These are phyloP conservation scores for Stercorarius parasiticus DNA, from an alignment of 2,113 vertebrate genomes.

Conservation along the genomic window DNA sequence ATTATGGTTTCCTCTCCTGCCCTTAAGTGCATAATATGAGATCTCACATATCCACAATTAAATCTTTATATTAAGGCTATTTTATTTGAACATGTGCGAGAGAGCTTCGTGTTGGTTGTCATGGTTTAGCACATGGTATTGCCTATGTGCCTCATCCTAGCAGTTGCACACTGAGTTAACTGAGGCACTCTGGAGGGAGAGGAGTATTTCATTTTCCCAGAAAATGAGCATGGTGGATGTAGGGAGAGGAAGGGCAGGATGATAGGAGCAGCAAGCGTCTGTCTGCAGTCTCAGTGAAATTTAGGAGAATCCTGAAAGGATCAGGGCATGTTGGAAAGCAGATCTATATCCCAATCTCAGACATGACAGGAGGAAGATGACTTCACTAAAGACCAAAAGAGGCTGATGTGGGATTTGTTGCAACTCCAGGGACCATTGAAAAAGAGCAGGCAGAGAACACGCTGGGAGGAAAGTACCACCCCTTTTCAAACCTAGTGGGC, in stretches of 20 bases:
- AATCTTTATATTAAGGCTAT: neutral
- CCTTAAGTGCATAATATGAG: neutral
- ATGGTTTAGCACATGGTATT: neutral
- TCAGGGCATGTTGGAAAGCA: neutral
- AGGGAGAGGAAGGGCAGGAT: neutral
- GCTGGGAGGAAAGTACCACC: neutral
- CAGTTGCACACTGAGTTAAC: neutral
- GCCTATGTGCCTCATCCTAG: neutral
- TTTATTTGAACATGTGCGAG: neutral
- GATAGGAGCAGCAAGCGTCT: neutral
- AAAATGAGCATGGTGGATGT: neutral
- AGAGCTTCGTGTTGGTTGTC: neutral
- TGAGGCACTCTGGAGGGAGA: neutral
- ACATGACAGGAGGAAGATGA: neutral
- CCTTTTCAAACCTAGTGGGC: accelerated
- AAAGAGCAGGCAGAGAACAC: neutral
- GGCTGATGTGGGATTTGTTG: neutral
- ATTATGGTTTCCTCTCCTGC: neutral
- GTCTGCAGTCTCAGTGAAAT: neutral
- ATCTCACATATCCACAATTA: neutral
- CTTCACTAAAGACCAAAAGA: neutral
- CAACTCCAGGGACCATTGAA: neutral
- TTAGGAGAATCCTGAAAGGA: neutral
- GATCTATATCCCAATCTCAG: neutral
- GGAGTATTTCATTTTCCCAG: neutral